Percentiles rank a stretch among this genome's conserved stretches.
Conservation (phyloP, 1,140 invertebrate genomes). For the Diabrotica undecimpunctata region DNA sequence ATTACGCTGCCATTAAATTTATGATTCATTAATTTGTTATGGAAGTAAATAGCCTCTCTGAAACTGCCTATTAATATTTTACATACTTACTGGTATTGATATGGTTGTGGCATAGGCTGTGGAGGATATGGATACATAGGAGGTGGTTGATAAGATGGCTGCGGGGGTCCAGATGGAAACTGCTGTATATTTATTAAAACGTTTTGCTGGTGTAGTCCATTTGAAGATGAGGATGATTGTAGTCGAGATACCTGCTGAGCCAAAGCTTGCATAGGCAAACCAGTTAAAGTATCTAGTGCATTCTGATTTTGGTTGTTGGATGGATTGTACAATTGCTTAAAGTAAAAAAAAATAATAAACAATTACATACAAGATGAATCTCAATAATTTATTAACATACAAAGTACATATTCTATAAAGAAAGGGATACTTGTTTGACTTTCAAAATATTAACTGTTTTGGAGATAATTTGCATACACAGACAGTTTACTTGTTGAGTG, state of each 20-base stretch:
- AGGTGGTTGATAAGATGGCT: constrained; percentile 38
- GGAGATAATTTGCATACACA: too few relatives aligned
- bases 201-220: constrained; percentile 46
- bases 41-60: too few relatives aligned
- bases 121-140: constrained; percentile 36
- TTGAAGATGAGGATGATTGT: constrained; percentile 30
- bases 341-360: constrained; percentile 19
- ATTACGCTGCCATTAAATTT: too few relatives aligned
- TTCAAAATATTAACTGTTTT: too few relatives aligned
- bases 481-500: too few relatives aligned
- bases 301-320: constrained; percentile 12
- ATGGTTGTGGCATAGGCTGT: constrained; percentile 38
- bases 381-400: constrained; percentile 8
- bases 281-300: constrained; percentile 36
- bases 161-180: constrained; percentile 42
- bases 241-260: constrained; percentile 45
- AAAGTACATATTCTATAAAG: neutral
- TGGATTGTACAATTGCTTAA: constrained; percentile 44
- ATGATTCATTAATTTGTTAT: too few relatives aligned
- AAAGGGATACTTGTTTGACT: too few relatives aligned
- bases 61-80: too few relatives aligned
- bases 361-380: too few relatives aligned
- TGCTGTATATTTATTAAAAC: constrained; percentile 48
- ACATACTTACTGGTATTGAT: constrained; percentile 43
- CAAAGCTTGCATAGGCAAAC: constrained; percentile 45